A percentile compares a stretch with the other conserved stretches of the same genome.
Evolutionary conservation across 2,797 vertebrate species (phyloP).

Genomic region (Sebastes cheni): DNA sequence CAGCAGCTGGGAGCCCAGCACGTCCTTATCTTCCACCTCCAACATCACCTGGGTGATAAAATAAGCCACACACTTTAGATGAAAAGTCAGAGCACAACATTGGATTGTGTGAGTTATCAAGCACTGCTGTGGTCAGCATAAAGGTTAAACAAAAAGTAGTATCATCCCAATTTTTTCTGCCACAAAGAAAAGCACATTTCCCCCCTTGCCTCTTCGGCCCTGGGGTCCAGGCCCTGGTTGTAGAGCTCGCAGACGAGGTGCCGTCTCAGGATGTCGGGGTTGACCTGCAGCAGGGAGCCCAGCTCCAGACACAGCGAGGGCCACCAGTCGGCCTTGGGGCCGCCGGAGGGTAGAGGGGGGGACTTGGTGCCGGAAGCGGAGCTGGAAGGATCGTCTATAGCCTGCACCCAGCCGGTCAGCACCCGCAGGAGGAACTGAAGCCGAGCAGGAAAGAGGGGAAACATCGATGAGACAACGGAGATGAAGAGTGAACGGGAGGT

Average conservation of each 20-base stretch:
- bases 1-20: constrained; percentile 94
- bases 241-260: constrained; percentile 96
- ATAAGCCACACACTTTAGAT: neutral
- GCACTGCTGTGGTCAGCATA: neutral
- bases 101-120: neutral
- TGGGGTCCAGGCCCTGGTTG: constrained; percentile 90
- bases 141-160: neutral
- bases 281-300: constrained; percentile 90
- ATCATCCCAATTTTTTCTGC: neutral
- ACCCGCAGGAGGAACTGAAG: constrained; percentile 90
- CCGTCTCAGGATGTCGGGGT: constrained; percentile 87
- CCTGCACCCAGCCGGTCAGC: constrained; percentile 87
- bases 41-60: constrained; percentile 85
- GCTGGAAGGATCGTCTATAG: constrained; percentile 72
- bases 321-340: constrained; percentile 84
- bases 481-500: neutral
- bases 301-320: constrained; percentile 88
- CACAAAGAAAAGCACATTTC: neutral
- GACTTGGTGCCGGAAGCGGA: neutral
- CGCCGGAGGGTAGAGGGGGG: neutral
- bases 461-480: neutral
- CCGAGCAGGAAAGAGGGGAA: neutral
- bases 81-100: neutral
- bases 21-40: constrained; percentile 93
- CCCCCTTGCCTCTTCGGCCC: constrained; percentile 89